These are phyloP conservation scores for Dipodomys ordii DNA, from an alignment of 2,113 vertebrate genomes.

Conservation along the genomic window DNA sequence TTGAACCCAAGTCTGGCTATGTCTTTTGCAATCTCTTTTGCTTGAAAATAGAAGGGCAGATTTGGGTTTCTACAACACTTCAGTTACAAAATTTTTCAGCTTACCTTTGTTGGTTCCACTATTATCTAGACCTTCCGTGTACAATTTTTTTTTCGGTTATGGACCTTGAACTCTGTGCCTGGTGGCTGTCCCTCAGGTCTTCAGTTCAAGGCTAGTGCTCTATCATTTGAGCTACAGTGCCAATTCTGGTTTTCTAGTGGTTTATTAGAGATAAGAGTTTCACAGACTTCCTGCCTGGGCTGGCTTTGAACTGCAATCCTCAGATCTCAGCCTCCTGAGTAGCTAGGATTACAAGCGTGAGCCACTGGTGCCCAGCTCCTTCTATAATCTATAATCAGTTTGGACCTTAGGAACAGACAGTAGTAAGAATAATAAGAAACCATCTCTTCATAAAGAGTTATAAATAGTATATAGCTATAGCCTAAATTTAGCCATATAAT, in stretches of 20 bases:
- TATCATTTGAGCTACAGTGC: no score
- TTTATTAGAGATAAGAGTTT: no score
- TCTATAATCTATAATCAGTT: background rate
- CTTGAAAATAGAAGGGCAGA: background rate
- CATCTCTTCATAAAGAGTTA: background rate
- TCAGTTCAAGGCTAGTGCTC: no score
- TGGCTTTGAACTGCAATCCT: no score
- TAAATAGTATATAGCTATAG: background rate
- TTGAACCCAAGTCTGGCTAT: background rate
- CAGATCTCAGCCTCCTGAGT: no score
- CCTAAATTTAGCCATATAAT: background rate
- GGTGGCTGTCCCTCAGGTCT: no score
- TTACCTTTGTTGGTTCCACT: background rate
- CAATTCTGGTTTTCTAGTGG: no score
- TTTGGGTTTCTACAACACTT: background rate
- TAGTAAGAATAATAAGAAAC: background rate
- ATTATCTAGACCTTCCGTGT: background rate
- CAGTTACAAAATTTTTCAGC: background rate
- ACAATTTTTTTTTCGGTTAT: no score
- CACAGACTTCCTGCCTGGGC: no score
- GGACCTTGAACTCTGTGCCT: no score
- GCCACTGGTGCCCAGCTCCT: no score
- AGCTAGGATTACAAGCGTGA: no score
- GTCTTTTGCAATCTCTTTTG: background rate
- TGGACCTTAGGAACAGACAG: background rate